Percentiles rank a stretch among this genome's conserved stretches.
phyloP scores from a whole-genome alignment of 2,888 invertebrate species.

The Scrobipalpa atriplicella region DNA sequence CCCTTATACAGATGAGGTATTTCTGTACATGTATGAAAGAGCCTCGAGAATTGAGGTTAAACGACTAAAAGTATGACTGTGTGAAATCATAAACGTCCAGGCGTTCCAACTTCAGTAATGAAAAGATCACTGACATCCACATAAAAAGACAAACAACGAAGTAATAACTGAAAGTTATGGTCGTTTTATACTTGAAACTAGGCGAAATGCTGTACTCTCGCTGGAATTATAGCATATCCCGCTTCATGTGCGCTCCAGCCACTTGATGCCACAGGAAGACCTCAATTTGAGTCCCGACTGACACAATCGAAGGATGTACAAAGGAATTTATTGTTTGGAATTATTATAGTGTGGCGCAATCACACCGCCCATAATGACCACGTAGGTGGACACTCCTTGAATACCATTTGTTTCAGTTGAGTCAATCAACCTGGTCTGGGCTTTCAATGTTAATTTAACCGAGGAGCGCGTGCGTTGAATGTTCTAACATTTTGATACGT shows the following conservation, averaged over 20 bases:
- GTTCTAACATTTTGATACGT: conserved; percentile 26
- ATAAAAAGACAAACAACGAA: conserved; percentile 15
- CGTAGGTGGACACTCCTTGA: conserved; percentile 65
- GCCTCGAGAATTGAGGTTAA: conserved; percentile 14
- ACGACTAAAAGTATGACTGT: background rate
- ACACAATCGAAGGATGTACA: conserved; percentile 75
- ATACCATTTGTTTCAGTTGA: conserved; percentile 64
- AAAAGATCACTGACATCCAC: background rate
- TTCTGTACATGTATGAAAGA: conserved; percentile 6
- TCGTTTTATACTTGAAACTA: conserved; percentile 6
- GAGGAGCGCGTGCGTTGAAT: conserved; percentile 35
- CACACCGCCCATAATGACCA: conserved; percentile 58
- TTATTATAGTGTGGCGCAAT: conserved; percentile 46
- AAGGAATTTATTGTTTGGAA: conserved; percentile 65
- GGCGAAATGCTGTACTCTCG: conserved; percentile 6
- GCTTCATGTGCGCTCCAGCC: conserved; percentile 38
- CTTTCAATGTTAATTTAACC: conserved; percentile 52
- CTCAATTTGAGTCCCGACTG: conserved; percentile 55
- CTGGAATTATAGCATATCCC: conserved; percentile 31
- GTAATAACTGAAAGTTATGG: conserved; percentile 13
- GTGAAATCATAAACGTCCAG: conserved; percentile 13
- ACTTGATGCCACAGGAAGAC: conserved; percentile 58
- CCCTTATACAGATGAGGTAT: conserved; percentile 30
- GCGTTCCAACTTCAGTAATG: background rate
- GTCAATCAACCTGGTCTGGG: conserved; percentile 38